phyloP scores from a whole-genome alignment of 1,140 invertebrate species.

The Agrypnia vestita region DNA sequence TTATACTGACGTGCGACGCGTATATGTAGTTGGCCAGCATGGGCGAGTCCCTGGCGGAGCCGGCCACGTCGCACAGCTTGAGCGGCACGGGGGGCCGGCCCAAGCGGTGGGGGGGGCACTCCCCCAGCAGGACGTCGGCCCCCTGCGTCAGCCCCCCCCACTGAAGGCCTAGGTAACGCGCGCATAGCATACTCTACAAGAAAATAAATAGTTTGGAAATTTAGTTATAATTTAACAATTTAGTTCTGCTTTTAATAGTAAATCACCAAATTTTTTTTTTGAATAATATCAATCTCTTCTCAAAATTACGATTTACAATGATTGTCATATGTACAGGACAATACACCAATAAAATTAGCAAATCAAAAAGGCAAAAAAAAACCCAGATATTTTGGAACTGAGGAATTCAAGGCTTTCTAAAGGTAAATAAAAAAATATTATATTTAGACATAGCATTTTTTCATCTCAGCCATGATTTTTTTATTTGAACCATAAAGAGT shows the following conservation, averaged over 20 bases:
- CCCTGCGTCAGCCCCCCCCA: constrained; percentile 79
- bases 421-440: no score
- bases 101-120: constrained; percentile 76
- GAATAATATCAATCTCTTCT: no score
- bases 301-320: no score
- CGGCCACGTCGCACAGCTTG: constrained; percentile 90
- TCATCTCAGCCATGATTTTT: no score
- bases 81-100: constrained; percentile 69
- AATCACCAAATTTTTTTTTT: no score
- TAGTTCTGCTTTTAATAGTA: no score
- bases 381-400: neutral
- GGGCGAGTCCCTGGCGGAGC: constrained; percentile 80
- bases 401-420: constrained; percentile 30
- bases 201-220: neutral
- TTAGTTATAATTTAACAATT: no score
- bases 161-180: constrained; percentile 66
- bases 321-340: no score
- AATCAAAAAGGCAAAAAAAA: neutral
- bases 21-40: constrained; percentile 92
- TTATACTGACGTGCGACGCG: constrained; percentile 80
- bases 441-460: no score
- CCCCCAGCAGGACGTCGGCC: constrained; percentile 82
- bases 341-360: neutral
- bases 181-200: constrained; percentile 79
- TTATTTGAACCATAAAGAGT: no score